Base-by-base conservation (phyloP, 2,113 vertebrate species). In the Bubalus kerabau region DNA sequence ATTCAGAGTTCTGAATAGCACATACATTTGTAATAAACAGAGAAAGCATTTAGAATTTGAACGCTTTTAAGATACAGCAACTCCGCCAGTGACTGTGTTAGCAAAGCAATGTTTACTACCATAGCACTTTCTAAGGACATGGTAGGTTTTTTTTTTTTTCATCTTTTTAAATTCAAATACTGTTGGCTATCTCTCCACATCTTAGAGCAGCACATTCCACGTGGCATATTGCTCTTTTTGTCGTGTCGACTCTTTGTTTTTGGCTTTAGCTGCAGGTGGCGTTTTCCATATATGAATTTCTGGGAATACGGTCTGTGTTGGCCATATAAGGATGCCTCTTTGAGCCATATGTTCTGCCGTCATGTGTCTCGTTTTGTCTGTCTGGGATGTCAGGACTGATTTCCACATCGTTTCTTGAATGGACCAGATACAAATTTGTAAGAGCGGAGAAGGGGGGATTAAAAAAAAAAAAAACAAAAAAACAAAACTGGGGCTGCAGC, bases 211-310 rank as follows among this genome's bases (percentile, higher is more conserved):
- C 80, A 95, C 83, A 16, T 86, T 98, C 95, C 98, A 94, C n/a
- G 80, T 94, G 92, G 95, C 95, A 94, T 76, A 90, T 71, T 97
- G 96, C 96, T 98, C 96, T 97, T 97, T 98, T 95, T 98, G 92
- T 95, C 76, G 3, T 36, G 88, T 94, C 87, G 85, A 90, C 95
- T 95, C 97, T 97, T 97, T 97, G 91, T 97, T 90, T 94, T 96
- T 98, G 96, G 98, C 98, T 98, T 96, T 85, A 97, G 88, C 64
- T 98, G 97, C 97, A 97, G 94, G 98, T 98, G 98, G 97, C 96
- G 95, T 98, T 98, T 98, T 98, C 97, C 90, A 94, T 78, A 11
- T 76, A 96, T 1, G 56, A 92, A 87, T 97, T 97, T 97, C 98
- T 98, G 97, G 98, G 94, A 98, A 94, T 95, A 64, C 89, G 95